These are phyloP conservation scores for Pseudobourletiella spinata DNA, from an alignment of 1,140 invertebrate species.

Conservation along the genomic window DNA sequence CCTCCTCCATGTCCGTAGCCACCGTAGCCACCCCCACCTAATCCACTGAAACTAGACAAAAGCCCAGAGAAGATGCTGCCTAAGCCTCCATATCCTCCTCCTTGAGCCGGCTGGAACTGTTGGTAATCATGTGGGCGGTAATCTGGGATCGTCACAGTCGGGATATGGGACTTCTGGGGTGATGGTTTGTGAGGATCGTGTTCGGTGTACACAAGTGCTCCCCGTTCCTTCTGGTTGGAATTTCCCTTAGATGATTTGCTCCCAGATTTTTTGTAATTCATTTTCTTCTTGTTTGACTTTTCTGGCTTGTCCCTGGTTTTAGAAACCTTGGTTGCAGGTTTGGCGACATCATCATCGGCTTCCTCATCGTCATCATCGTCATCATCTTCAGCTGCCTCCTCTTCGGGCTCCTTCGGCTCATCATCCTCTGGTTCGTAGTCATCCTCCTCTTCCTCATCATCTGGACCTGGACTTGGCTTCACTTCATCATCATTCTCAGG, in stretches of 20 bases:
- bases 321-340: neutral
- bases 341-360: neutral
- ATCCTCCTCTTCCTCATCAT: neutral
- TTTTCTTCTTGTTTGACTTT: neutral
- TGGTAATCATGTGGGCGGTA: conserved; percentile 4
- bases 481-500: too few relatives aligned
- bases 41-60: conserved; percentile 1
- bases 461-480: too few relatives aligned
- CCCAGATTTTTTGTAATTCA: neutral
- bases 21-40: too few relatives aligned
- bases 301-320: neutral
- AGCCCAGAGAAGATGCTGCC: conserved; percentile 2
- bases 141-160: neutral
- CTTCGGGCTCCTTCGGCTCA: neutral
- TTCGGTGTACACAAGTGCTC: neutral
- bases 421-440: conserved; percentile 2
- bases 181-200: neutral
- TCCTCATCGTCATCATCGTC: neutral
- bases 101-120: neutral
- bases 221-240: neutral
- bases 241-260: neutral
- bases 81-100: neutral
- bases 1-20: conserved; percentile 1
- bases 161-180: neutral
- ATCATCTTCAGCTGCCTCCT: neutral